Percentiles rank a stretch among this genome's conserved stretches.
phyloP scores from a whole-genome alignment of 2,888 invertebrate species.

The Sarcophaga caerulescens region DNA sequence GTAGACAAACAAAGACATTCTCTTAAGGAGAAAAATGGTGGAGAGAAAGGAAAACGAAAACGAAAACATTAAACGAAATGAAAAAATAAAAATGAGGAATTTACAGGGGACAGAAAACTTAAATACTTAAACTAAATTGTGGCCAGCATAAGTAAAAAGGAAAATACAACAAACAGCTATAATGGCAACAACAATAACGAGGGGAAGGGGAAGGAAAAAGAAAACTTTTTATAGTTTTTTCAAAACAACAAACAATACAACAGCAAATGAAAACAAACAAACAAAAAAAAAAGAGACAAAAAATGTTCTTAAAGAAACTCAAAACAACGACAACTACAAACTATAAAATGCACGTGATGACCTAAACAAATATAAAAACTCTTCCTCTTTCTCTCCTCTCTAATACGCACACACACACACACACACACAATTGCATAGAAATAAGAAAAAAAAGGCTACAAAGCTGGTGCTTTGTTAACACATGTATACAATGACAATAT shows the following conservation, averaged over 20 bases:
- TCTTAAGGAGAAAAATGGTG: slow-evolving; percentile 6
- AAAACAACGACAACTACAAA: slow-evolving; percentile 1
- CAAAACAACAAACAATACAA: slow-evolving; percentile 39
- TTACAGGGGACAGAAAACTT: slow-evolving; percentile 31
- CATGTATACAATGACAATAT: slow-evolving; percentile 45
- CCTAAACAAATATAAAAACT: slow-evolving; percentile 15
- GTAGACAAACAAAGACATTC: slow-evolving; percentile 47
- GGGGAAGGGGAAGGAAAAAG: not conserved
- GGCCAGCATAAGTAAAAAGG: slow-evolving; percentile 52
- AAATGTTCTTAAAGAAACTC: not conserved
- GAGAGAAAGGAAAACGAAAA: not conserved
- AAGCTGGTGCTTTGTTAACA: slow-evolving; percentile 17
- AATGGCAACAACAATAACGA: not conserved
- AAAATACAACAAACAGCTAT: not conserved
- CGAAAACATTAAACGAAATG: slow-evolving; percentile 9
- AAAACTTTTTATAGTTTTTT: slow-evolving; percentile 54
- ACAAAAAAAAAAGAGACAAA: not conserved
- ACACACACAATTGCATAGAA: not conserved
- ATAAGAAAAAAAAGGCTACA: not conserved
- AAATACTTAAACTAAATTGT: slow-evolving; percentile 59
- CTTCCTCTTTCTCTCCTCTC: not conserved
- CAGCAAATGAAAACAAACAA: slow-evolving; percentile 23
- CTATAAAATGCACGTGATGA: slow-evolving; percentile 60
- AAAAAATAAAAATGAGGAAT: slow-evolving; percentile 1
- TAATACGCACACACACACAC: not conserved